A percentile compares a stretch with the other conserved stretches of the same genome.
phyloP scores from a whole-genome alignment of 2,888 invertebrate genomes.

The Serrognathus titanus region DNA sequence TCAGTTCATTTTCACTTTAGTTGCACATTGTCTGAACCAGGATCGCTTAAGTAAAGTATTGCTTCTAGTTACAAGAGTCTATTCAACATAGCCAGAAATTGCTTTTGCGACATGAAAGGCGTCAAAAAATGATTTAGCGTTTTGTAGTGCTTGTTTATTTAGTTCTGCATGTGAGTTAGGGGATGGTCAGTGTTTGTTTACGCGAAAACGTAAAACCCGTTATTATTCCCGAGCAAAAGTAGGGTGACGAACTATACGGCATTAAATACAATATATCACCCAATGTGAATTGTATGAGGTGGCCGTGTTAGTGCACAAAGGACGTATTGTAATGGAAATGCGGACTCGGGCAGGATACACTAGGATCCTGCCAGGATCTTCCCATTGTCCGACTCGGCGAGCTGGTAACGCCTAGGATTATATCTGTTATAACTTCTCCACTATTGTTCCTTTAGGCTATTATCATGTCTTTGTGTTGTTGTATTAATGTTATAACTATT shows the following conservation, averaged over 20 bases:
- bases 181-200: not conserved
- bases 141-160: too few relatives aligned
- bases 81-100: too few relatives aligned
- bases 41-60: too few relatives aligned
- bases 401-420: slow-evolving; percentile 30
- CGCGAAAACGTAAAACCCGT: not conserved
- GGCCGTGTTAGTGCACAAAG: slow-evolving; percentile 25
- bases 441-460: slow-evolving; percentile 28
- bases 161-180: not conserved
- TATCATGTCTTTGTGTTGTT: slow-evolving; percentile 27
- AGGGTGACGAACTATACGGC: slow-evolving; percentile 1
- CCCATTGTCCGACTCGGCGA: slow-evolving; percentile 30
- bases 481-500: slow-evolving; percentile 28
- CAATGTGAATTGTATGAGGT: slow-evolving; percentile 35
- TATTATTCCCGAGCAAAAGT: not conserved
- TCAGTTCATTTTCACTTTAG: too few relatives aligned
- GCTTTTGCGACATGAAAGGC: too few relatives aligned
- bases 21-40: too few relatives aligned
- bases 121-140: too few relatives aligned
- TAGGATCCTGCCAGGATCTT: slow-evolving; percentile 27
- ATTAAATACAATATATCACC: slow-evolving; percentile 31
- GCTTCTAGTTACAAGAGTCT: too few relatives aligned
- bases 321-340: slow-evolving; percentile 31
- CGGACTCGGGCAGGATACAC: slow-evolving; percentile 24
- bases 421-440: slow-evolving; percentile 31